Conservation (phyloP, 2,888 invertebrate species). For the Lottia gigantea region DNA sequence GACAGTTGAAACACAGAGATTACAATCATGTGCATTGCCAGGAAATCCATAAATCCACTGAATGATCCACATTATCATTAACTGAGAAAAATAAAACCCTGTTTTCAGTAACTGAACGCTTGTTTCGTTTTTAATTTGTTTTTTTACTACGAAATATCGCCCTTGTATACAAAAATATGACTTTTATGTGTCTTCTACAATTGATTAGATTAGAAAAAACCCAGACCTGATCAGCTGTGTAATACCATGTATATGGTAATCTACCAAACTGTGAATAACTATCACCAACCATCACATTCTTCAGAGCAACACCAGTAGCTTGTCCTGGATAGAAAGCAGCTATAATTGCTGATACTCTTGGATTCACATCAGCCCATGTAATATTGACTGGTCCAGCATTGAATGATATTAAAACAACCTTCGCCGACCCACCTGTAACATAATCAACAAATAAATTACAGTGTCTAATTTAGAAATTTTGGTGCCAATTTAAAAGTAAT, state of each 20-base stretch:
- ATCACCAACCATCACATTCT: constrained; percentile 40
- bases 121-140: too few relatives aligned
- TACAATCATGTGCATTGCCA: too few relatives aligned
- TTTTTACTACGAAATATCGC: too few relatives aligned
- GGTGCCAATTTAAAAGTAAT: background rate
- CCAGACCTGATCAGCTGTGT: constrained; percentile 33
- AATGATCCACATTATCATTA: too few relatives aligned
- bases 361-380: constrained; percentile 45
- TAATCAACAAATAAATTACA: too few relatives aligned
- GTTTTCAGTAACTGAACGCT: too few relatives aligned
- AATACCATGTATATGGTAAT: constrained; percentile 62
- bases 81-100: too few relatives aligned
- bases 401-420: constrained; percentile 50
- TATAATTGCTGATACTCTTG: constrained; percentile 44
- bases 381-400: constrained; percentile 63
- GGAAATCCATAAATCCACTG: too few relatives aligned
- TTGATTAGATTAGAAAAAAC: too few relatives aligned
- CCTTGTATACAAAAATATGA: too few relatives aligned
- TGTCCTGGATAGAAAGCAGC: constrained; percentile 62
- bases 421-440: background rate
- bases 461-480: background rate
- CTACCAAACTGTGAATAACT: constrained; percentile 46
- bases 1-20: too few relatives aligned
- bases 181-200: too few relatives aligned
- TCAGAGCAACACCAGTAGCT: constrained; percentile 58